A percentile compares a stretch with the other conserved stretches of the same genome.
Conservation (phyloP, 37 sponge, comb jelly and placozoan genomes). For the Ephydatia muelleri region DNA sequence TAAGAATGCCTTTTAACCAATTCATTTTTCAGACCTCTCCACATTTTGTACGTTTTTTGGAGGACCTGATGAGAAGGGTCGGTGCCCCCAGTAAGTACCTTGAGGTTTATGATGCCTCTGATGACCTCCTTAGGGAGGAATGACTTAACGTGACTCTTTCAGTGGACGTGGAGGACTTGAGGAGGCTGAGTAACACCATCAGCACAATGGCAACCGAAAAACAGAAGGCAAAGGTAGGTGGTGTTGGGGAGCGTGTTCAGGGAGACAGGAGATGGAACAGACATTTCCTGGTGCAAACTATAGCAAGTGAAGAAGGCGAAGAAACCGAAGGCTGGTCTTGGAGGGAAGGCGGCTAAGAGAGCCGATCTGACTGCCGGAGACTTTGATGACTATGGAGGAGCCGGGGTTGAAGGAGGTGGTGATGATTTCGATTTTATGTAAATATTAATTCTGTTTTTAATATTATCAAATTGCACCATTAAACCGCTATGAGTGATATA, state of each 20-base stretch:
- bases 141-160: too few species aligned
- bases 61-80: slow-evolving; percentile 7
- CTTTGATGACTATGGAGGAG: slow-evolving; percentile 44
- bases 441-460: background rate
- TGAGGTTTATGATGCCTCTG: background rate
- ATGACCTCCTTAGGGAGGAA: too few species aligned
- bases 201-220: slow-evolving; percentile 62
- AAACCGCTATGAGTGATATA: too few species aligned
- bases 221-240: slow-evolving; percentile 28
- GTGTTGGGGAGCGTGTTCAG: background rate
- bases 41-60: slow-evolving; percentile 9
- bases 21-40: slow-evolving; percentile 40
- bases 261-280: background rate
- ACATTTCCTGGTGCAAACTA: background rate
- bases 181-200: slow-evolving; percentile 38
- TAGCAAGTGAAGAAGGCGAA: slow-evolving; percentile 29
- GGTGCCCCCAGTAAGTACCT: background rate
- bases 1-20: background rate
- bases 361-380: slow-evolving; percentile 6
- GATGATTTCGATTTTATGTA: slow-evolving; percentile 61
- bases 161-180: slow-evolving; percentile 72
- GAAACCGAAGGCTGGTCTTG: slow-evolving; percentile 16
- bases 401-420: slow-evolving; percentile 44
- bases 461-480: too few species aligned
- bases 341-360: slow-evolving; percentile 24